Conservation (phyloP, 2,888 invertebrate genomes). For the Drosophila prolongata region DNA sequence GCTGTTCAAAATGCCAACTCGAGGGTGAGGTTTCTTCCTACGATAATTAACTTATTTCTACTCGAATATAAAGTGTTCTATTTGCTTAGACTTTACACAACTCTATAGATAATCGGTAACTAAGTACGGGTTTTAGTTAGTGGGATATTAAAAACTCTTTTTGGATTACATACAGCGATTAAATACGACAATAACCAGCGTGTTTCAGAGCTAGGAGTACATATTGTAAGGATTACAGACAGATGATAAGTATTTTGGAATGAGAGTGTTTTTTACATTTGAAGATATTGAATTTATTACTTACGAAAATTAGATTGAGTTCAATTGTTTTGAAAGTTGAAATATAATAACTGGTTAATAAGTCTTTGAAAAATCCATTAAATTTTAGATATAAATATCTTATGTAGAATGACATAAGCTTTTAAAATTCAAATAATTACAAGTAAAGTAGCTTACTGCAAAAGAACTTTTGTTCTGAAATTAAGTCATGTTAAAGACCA, state of each 20-base stretch:
- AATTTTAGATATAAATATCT: background rate
- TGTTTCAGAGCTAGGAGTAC: constrained; percentile 11
- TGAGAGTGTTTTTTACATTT: constrained; percentile 15
- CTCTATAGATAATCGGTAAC: constrained; percentile 2
- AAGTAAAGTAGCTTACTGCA: background rate
- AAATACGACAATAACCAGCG: constrained; percentile 15
- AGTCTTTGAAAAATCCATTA: background rate
- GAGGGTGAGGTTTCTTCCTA: constrained; percentile 65
- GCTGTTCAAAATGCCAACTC: constrained; percentile 67
- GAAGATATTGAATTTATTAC: background rate
- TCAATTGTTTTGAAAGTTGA: background rate
- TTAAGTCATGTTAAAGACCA: too few relatives aligned
- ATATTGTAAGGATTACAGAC: constrained; percentile 2
- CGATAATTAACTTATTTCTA: constrained; percentile 54
- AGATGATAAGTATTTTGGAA: constrained; percentile 11
- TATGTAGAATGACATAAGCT: background rate
- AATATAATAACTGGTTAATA: constrained; percentile 1
- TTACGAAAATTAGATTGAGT: background rate
- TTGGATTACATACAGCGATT: constrained; percentile 6
- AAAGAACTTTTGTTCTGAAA: background rate
- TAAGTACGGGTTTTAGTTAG: constrained; percentile 8
- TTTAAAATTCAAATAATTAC: background rate
- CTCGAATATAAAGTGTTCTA: constrained; percentile 50
- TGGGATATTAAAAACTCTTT: background rate
- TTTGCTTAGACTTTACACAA: constrained; percentile 18